Base-by-base conservation (phyloP, 2,888 invertebrate genomes). In the Hirtodrosophila histrioides region DNA sequence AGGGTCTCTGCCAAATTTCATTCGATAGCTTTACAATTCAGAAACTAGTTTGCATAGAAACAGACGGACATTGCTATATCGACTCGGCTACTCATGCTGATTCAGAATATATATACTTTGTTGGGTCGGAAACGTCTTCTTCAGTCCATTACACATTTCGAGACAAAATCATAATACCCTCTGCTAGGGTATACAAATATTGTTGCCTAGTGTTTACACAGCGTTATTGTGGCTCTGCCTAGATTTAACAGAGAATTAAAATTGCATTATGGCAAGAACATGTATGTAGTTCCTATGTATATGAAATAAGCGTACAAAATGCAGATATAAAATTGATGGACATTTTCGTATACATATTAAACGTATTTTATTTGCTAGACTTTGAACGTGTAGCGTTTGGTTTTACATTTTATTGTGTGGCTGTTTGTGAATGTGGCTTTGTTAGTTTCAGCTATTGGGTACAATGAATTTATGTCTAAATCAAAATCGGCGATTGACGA, bases 391-490 rank as follows among this genome's bases (percentile, higher is more conserved):
- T 56, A 73, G 68, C 54, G 11, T 48, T 37, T 37, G 41, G 27
- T 49, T 60, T 45, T 69, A 65, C 55, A 75, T 53, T 54, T 65
- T 35, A 39, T 44, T 46, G 39, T 51, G 53, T 70, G 43, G 40
- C 24, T 51, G 44, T 36, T 54, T 46, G 10, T 66, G 36, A 45
- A 73, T 70, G 60, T 50, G 51, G 44, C 55, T 56, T 27, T 7
- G 8, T 40, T 29, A 36, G 57, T 71, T 58, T 75, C 17, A 58
- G 54, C 53, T 70, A 51, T 53, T 54, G 35, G 50, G 49, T 75
- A 82, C 83, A 60, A 46, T 56, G 45, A 75, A 82, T 86, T 82
- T 82, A 45, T 45, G 40, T 56, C 65, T 37, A 51, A 61, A 46
- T 41, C 10, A 54, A 27, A 31, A 33, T 35, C 24, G 27, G 29